Percentiles rank a stretch among this genome's conserved stretches.
phyloP scores from a whole-genome alignment of 1,140 invertebrate species.

The Caenorhabditis latens region DNA sequence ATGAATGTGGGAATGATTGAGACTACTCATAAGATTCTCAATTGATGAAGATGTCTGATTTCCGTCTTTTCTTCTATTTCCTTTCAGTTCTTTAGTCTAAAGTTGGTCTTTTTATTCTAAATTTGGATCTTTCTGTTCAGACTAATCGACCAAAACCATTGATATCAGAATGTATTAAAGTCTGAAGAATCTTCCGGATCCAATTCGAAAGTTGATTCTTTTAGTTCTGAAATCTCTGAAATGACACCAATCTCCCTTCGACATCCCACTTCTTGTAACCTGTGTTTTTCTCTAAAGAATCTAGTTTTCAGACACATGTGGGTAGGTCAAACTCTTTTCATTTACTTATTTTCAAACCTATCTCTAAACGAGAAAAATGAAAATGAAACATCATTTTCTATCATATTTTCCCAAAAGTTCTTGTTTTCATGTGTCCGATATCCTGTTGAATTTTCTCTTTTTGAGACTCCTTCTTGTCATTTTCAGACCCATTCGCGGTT shows the following conservation, averaged over 20 bases:
- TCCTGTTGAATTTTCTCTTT: not conserved
- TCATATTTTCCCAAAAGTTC: not conserved
- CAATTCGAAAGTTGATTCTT: not conserved
- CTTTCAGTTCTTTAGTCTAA: not conserved
- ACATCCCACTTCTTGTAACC: not conserved
- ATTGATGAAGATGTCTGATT: slow-evolving; percentile 14
- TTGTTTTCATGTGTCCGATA: not conserved
- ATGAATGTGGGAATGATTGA: slow-evolving; percentile 46
- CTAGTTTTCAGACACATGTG: slow-evolving; percentile 7
- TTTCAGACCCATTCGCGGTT: not conserved
- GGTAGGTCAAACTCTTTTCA: not conserved
- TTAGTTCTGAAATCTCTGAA: too few relatives aligned
- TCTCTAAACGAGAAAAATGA: not conserved
- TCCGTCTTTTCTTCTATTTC: not conserved
- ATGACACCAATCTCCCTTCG: not conserved
- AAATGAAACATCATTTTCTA: too few relatives aligned
- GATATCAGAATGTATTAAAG: not conserved
- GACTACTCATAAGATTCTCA: slow-evolving; percentile 10
- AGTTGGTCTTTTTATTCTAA: too few relatives aligned
- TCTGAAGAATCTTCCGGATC: not conserved
- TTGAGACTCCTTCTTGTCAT: not conserved
- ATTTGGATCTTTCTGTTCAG: too few relatives aligned
- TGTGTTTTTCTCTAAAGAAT: not conserved
- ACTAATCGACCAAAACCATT: not conserved
- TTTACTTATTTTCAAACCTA: not conserved